phyloP scores from a whole-genome alignment of 2,888 invertebrate species.

The Carcina quercana region DNA sequence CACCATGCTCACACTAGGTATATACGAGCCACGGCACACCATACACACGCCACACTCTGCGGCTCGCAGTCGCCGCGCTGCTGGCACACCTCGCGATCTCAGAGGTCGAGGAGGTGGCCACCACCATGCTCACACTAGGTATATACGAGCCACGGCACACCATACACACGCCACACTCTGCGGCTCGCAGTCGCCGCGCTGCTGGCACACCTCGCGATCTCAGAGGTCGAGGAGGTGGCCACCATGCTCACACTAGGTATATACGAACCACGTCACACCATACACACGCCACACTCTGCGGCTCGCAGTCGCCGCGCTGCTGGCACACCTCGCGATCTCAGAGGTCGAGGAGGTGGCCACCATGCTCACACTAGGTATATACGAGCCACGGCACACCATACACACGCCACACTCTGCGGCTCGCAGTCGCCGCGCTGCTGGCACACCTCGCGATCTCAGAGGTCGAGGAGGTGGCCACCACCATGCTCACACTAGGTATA shows the following conservation, averaged over 20 bases:
- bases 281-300: too few species aligned
- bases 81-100: conserved; percentile 84
- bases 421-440: conserved; percentile 80
- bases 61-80: conserved; percentile 77
- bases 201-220: conserved; percentile 82
- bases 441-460: conserved; percentile 84
- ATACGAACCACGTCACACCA: too few species aligned
- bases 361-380: conserved; percentile 73
- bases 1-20: conserved; percentile 73
- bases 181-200: conserved; percentile 77
- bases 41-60: too few species aligned
- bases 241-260: conserved; percentile 74
- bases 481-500: conserved; percentile 75
- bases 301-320: conserved; percentile 78
- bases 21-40: too few species aligned
- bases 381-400: too few species aligned
- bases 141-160: too few species aligned
- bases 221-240: conserved; percentile 82
- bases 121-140: conserved; percentile 76
- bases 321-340: conserved; percentile 83
- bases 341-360: conserved; percentile 82
- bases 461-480: conserved; percentile 80
- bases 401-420: too few species aligned
- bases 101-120: conserved; percentile 81
- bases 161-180: too few species aligned